Base-by-base conservation (phyloP, 2,797 vertebrate species). In the Sebastes umbrosus region DNA sequence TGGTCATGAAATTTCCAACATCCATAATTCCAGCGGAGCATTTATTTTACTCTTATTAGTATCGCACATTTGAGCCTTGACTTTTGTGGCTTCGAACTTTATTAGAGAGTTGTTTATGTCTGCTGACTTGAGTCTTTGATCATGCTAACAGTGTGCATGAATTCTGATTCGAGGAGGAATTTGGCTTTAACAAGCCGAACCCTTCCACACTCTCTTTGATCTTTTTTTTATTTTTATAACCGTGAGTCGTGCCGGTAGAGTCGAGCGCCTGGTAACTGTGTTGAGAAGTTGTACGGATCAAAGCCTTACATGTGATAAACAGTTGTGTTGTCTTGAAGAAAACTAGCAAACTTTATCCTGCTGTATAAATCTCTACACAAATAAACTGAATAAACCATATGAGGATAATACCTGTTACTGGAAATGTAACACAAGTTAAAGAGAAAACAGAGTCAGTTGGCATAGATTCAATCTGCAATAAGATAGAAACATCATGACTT, bases 151-250 rank as follows among this genome's bases (percentile, higher is more conserved):
- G 84, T 80, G 74, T 63, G 87, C 52, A 85, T 87, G 87, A 88
- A 89, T 88, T 89, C 77, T 88, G 87, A 90, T 89, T 83, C 78
- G 88, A 92, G 87, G 82, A 86, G 86, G 86, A 91, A 88, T 90
- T 87, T 88, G 86, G 79, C 81, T 89, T 90, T 89, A 87, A 90
- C 79, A 90, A 91, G 88, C 84, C 81, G 36, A 87, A 85, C 80
- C 85, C 68, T 83, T 80, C 79, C 69, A 65, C 73, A 27, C 69
- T 76, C 75, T 39, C 89, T 94, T 88, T 92, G 93, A 94, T 92
- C 87, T 39, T 87, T 82, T 85, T 86, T 88, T 84, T 91, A 85
- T 87, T 82, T 85, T 86, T 90, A 80, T 82, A 77, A 87, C 73
- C 59, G 69, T 36, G 69, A 80, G 59, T 68, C 36, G 50, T 64